A percentile compares a stretch with the other conserved stretches of the same genome.
Evolutionary conservation across 1,140 invertebrate genomes (phyloP).

Genomic region (Maniola jurtina): DNA sequence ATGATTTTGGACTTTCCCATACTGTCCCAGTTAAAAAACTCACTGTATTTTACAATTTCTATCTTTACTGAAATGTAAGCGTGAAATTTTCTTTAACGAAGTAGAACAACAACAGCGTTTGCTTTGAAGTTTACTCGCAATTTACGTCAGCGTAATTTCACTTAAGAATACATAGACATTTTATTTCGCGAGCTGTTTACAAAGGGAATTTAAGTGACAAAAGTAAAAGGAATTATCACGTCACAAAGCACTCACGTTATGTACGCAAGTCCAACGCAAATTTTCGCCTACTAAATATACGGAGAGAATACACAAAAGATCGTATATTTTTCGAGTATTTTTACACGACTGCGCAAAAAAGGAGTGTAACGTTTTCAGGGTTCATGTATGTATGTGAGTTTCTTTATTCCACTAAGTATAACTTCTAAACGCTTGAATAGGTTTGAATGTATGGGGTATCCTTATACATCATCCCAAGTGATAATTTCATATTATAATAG

Average conservation of each 20-base stretch:
- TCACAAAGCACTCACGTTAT: constrained; percentile 30
- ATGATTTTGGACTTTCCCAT: too few relatives aligned
- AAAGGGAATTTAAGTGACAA: constrained; percentile 29
- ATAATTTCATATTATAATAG: too few relatives aligned
- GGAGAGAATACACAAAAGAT: constrained; percentile 17
- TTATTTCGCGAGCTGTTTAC: constrained; percentile 28
- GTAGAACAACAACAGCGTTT: constrained; percentile 27
- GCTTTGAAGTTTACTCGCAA: constrained; percentile 29
- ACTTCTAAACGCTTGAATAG: too few relatives aligned
- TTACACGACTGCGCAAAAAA: neutral
- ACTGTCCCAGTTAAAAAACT: too few relatives aligned
- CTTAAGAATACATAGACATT: constrained; percentile 30
- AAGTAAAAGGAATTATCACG: constrained; percentile 30
- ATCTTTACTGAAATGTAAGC: constrained; percentile 11
- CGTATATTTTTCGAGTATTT: neutral
- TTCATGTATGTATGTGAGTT: neutral
- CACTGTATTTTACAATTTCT: neutral
- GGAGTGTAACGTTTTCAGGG: neutral
- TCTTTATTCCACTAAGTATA: neutral
- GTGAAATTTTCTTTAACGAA: constrained; percentile 21
- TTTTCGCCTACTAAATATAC: constrained; percentile 14
- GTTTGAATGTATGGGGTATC: too few relatives aligned
- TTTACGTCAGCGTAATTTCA: constrained; percentile 35
- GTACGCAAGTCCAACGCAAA: constrained; percentile 24
- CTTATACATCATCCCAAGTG: too few relatives aligned